Evolutionary conservation across 2,888 invertebrate species (phyloP), one percentile per base, ranked within the genome.

Genomic region (Pseudoips prasinana): DNA sequence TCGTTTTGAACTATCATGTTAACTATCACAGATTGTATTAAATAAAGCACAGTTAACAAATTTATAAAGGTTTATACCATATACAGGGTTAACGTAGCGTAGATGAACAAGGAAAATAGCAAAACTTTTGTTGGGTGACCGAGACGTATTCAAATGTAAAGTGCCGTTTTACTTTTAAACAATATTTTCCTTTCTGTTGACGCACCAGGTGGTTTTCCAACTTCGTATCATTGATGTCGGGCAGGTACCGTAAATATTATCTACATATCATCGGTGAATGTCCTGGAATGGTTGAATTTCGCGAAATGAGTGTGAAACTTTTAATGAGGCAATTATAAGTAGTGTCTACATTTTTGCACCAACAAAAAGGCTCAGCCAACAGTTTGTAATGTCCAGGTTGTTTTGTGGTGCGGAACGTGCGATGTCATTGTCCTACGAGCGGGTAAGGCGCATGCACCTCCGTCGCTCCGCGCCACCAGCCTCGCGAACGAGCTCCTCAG

Each of bases 391-490:
- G 77, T 83, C 73, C 79, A 81, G 81, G 76, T 75, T 77, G 75
- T 73, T 86, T 83, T 83, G 83, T 83, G 79, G 84, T 82, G 84
- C 83, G 83, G 83, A 86, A 86, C 85, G 80, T 71, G 73, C 76
- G 74, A 82, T 84, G 86, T 87, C 86, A 86, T 86, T 85, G 87
- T 87, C 86, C 87, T 82, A 66, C 62, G 69, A 68, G 73, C 61
- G 68, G 68, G 67, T 53, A 64, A 61, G 68, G 71, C 69, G 65
- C 71, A 65, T 70, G 72, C 64, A 56, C 54, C 65, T 45, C 44
- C 29, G 46, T 48, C 52, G 52, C 39, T 48, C 47, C 49, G 43
- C 54, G 50, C 59, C 61, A 49, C 49, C 58, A 50, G 28, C 57
- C 37, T 37, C 42, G 51, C 46, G 47, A 44, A 46, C 57, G 28